phyloP scores from a whole-genome alignment of 1,140 invertebrate species.

The Hyposmocoma kahamanoa region DNA sequence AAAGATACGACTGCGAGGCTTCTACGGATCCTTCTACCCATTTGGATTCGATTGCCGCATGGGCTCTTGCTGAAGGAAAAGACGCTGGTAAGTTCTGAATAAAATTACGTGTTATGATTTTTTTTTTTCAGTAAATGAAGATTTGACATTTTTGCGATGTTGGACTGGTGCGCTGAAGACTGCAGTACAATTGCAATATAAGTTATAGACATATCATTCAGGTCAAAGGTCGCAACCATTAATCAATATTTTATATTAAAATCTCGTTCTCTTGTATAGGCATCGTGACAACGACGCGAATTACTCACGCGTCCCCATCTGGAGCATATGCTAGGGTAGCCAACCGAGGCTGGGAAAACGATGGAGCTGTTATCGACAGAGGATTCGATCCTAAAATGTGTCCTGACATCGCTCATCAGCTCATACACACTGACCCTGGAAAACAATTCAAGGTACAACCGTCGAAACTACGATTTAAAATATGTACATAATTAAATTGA shows the following conservation, averaged over 20 bases:
- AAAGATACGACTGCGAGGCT: constrained; percentile 74
- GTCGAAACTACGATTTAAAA: too few relatives aligned
- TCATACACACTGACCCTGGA: constrained; percentile 80
- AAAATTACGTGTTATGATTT: too few relatives aligned
- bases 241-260: too few relatives aligned
- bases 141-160: too few relatives aligned
- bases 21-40: constrained; percentile 67
- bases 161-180: too few relatives aligned
- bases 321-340: constrained; percentile 83
- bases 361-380: constrained; percentile 71
- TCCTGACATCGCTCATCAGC: constrained; percentile 83
- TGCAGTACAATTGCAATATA: too few relatives aligned
- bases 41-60: constrained; percentile 79
- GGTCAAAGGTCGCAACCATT: too few relatives aligned
- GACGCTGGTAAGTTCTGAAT: constrained; percentile 69
- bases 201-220: too few relatives aligned
- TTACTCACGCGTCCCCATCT: constrained; percentile 87
- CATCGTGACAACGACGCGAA: constrained; percentile 84
- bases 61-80: constrained; percentile 82
- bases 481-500: too few relatives aligned
- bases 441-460: constrained; percentile 67
- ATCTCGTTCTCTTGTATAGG: too few relatives aligned
- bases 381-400: constrained; percentile 59
- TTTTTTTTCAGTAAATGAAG: too few relatives aligned
- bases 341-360: constrained; percentile 85